Conservation (phyloP, 2,113 vertebrate genomes). For the Gila orcuttii region DNA sequence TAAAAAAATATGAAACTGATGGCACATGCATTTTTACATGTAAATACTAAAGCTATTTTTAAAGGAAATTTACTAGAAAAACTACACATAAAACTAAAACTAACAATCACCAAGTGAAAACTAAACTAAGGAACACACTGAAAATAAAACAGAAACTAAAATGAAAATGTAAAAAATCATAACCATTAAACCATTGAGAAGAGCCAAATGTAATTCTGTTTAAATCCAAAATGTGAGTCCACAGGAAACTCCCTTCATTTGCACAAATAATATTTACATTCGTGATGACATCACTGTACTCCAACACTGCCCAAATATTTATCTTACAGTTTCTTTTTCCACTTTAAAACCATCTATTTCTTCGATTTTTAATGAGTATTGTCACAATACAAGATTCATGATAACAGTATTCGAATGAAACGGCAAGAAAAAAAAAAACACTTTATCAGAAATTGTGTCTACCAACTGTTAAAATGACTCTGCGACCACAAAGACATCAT, state of each 20-base stretch:
- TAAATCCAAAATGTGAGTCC: background rate
- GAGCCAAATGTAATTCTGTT: background rate
- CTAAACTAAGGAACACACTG: background rate
- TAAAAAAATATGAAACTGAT: too few species aligned
- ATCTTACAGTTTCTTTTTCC: background rate
- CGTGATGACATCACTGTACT: conserved; percentile 6
- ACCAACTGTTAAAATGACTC: conserved; percentile 14
- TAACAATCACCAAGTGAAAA: background rate
- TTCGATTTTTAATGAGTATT: background rate
- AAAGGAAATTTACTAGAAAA: background rate
- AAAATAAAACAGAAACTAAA: background rate
- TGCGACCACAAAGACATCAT: conserved; percentile 38
- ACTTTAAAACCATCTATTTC: background rate
- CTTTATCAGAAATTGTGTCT: conserved; percentile 28
- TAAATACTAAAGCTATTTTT: background rate
- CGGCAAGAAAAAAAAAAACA: background rate
- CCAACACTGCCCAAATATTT: background rate
- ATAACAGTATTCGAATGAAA: background rate
- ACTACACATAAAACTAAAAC: background rate
- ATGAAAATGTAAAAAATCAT: background rate
- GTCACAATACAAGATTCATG: background rate
- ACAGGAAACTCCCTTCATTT: background rate
- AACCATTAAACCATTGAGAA: background rate
- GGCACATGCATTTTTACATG: too few species aligned
- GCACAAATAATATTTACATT: background rate